Evolutionary conservation across 2,113 vertebrate genomes (phyloP), one percentile per base, ranked within the genome.

Genomic region (Chamaea fasciata): DNA sequence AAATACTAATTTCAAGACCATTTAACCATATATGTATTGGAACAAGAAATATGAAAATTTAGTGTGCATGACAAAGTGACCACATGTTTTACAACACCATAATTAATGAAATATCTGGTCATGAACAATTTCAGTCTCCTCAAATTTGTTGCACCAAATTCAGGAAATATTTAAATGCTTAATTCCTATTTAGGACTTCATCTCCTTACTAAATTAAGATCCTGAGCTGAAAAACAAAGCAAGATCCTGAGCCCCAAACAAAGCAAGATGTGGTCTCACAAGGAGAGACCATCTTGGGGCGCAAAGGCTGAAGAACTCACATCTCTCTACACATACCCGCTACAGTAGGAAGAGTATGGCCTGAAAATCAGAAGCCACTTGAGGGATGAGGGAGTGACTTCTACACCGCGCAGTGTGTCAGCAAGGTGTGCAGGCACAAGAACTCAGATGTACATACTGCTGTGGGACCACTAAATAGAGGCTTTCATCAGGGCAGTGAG

Each of bases 321-420:
- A 39, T 5, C 9, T 21, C 31, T 39, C 59, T 60, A 15, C 20
- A 53, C 4, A 5, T 2, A 71, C 2, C 10, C 39, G 41, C 6
- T 42, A 8, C 8, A 13, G 22, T 39, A 63, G 33, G 59, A 71
- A 76, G 27, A 5, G 11, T 8, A 18, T 16, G 13, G 12, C 10
- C 44, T 76, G 63, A 76, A 86, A 76, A 60, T 5, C 71, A 91
- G 22, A 57, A 55, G 57, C 9, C 3, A 0, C 5, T 53, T 39
- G n/a, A 71, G 20, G 20, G 41, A 86, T 15, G 53, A 56, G 14
- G 12, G 24, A 69, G 35, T 37, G 65, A 82, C 55, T 27, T 28
- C 21, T 17, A 46, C 3, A 19, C 8, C n/a, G 27, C 0, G 2
- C 0, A 20, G 21, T 2, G 11, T 4, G 27, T 49, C 52, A 87